Conservation (phyloP, 35 echinoderm and acorn worm species). For the Stichopus chloronotus region DNA sequence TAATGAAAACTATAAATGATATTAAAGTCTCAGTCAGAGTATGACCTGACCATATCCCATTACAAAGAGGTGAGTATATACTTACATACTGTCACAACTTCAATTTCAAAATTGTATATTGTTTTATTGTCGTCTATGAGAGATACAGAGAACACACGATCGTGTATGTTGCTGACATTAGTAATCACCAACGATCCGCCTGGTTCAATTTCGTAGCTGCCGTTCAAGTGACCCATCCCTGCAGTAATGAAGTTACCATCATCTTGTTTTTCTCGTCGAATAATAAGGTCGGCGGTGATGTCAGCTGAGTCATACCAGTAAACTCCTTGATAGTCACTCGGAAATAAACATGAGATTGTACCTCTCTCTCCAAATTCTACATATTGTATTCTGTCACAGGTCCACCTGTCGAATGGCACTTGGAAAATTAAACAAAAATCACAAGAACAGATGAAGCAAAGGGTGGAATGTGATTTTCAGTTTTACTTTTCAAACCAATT, state of each 20-base stretch:
- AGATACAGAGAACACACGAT: not conserved
- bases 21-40: too few relatives aligned
- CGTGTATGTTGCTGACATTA: not conserved
- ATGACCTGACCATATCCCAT: too few relatives aligned
- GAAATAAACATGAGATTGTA: not conserved
- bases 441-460: too few relatives aligned
- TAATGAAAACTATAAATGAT: too few relatives aligned
- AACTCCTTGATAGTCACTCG: not conserved
- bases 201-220: not conserved
- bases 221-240: not conserved
- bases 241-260: not conserved
- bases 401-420: too few relatives aligned
- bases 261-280: not conserved
- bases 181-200: not conserved
- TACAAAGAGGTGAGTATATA: too few relatives aligned
- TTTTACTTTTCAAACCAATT: too few relatives aligned
- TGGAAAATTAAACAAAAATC: too few relatives aligned
- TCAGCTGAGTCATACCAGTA: slow-evolving; percentile 5
- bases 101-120: not conserved
- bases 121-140: not conserved
- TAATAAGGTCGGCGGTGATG: not conserved
- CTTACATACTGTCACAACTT: not conserved
- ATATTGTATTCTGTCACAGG: not conserved
- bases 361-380: not conserved
- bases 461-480: too few relatives aligned